Percentiles rank a stretch among this genome's conserved stretches.
Conservation (phyloP, 2,888 invertebrate species). For the Nemapogon koenigi region DNA sequence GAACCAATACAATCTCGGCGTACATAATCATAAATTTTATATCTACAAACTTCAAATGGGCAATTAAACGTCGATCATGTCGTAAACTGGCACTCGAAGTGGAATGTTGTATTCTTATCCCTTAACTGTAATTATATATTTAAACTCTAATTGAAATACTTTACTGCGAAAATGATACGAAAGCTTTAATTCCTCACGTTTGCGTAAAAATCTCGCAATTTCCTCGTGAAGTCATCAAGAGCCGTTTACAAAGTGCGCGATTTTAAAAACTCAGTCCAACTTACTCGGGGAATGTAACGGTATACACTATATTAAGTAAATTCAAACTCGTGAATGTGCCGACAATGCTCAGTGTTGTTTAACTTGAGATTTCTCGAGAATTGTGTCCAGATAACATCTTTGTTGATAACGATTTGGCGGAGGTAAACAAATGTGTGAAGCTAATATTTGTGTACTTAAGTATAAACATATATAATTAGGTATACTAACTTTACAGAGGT, state of each 20-base stretch:
- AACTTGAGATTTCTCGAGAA: too few relatives aligned
- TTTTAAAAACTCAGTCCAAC: too few relatives aligned
- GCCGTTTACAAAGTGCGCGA: background rate
- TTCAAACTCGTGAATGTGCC: too few relatives aligned
- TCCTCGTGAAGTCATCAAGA: background rate
- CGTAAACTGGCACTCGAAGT: background rate
- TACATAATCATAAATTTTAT: conserved; percentile 7
- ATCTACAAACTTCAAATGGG: conserved; percentile 3
- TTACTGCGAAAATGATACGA: conserved; percentile 3
- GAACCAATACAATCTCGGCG: conserved; percentile 6
- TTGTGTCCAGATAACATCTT: too few relatives aligned
- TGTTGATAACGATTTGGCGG: too few relatives aligned
- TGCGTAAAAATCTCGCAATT: background rate
- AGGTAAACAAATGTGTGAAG: too few relatives aligned
- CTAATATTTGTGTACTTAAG: too few relatives aligned
- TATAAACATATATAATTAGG: too few relatives aligned
- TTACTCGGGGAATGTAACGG: too few relatives aligned
- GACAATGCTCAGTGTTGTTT: too few relatives aligned
- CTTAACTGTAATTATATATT: conserved; percentile 3
- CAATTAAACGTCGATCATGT: conserved; percentile 8
- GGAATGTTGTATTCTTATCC: conserved; percentile 3
- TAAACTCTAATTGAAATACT: conserved; percentile 3
- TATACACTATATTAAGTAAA: too few relatives aligned
- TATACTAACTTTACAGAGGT: too few relatives aligned
- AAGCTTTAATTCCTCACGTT: conserved; percentile 7